A percentile compares a stretch with the other conserved stretches of the same genome.
These are phyloP conservation scores for Dendrophyllia cribrosa DNA, from an alignment of 64 coral and sea anemone species.

Conservation along the genomic window DNA sequence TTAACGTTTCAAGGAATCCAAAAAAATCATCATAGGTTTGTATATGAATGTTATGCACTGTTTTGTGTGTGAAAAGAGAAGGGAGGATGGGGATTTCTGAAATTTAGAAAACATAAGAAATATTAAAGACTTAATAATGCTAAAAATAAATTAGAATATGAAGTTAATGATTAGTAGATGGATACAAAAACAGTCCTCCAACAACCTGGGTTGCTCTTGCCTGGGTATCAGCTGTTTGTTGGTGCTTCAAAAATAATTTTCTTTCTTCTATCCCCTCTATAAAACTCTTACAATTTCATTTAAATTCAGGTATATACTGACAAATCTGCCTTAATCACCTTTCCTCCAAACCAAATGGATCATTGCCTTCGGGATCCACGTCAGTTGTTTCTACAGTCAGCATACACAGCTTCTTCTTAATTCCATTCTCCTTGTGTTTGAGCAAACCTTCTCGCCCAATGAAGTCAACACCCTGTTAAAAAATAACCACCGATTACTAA, in stretches of 20 bases:
- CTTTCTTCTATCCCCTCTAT: too few relatives aligned
- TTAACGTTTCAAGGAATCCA: too few relatives aligned
- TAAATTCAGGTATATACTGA: too few relatives aligned
- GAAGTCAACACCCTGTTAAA: conserved; percentile 73
- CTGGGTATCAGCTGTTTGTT: too few relatives aligned
- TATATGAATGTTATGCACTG: not conserved
- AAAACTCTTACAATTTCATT: too few relatives aligned
- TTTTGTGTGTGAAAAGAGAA: not conserved
- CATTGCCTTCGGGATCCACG: conserved; percentile 95
- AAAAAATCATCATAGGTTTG: not conserved
- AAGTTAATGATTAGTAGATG: too few relatives aligned
- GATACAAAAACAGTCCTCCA: too few relatives aligned
- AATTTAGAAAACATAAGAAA: too few relatives aligned
- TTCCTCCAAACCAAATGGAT: conserved; percentile 97
- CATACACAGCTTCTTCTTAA: conserved; percentile 84
- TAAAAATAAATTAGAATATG: too few relatives aligned
- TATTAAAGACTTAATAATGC: too few relatives aligned
- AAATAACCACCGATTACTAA: conserved; percentile 9
- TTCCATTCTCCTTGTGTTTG: conserved; percentile 81
- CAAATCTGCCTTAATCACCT: conserved; percentile 48
- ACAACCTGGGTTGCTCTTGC: too few relatives aligned
- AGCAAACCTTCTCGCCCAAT: conserved; percentile 87
- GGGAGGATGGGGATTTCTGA: not conserved
- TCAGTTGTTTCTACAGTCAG: conserved; percentile 94
- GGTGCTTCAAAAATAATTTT: too few relatives aligned